These are phyloP conservation scores for Cyclargus thomasi DNA, from an alignment of 1,140 invertebrate genomes.

Conservation along the genomic window DNA sequence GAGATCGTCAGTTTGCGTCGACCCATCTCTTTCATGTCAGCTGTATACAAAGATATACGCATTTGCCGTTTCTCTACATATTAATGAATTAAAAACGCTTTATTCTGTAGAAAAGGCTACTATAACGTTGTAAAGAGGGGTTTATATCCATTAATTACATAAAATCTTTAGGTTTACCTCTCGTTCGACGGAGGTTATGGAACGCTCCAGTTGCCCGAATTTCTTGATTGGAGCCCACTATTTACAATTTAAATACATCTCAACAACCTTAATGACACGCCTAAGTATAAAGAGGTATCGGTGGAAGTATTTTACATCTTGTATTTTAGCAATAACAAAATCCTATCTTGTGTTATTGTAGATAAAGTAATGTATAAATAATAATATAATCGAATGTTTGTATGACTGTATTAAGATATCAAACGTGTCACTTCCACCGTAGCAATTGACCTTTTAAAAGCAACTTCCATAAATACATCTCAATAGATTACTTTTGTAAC, in stretches of 20 bases:
- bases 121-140: slow-evolving; percentile 33
- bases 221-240: slow-evolving; percentile 60
- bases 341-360: slow-evolving; percentile 59
- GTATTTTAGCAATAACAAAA: slow-evolving; percentile 47
- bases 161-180: slow-evolving; percentile 62
- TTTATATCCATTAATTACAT: slow-evolving; percentile 40
- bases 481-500: background rate
- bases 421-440: slow-evolving; percentile 12
- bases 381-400: slow-evolving; percentile 15
- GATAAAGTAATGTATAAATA: slow-evolving; percentile 36
- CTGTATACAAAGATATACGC: slow-evolving; percentile 72
- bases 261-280: slow-evolving; percentile 65
- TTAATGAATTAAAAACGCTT: slow-evolving; percentile 67
- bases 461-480: background rate
- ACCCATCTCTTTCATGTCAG: slow-evolving; percentile 69
- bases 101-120: slow-evolving; percentile 44
- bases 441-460: background rate
- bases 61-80: slow-evolving; percentile 50
- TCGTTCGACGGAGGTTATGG: slow-evolving; percentile 69
- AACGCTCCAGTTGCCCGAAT: slow-evolving; percentile 59
- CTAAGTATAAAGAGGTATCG: slow-evolving; percentile 58
- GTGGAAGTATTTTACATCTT: slow-evolving; percentile 32
- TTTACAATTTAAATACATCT: slow-evolving; percentile 50
- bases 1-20: slow-evolving; percentile 56
- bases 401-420: slow-evolving; percentile 2